These are phyloP conservation scores for Rhingia rostrata DNA, from an alignment of 2,888 invertebrate genomes.

Conservation along the genomic window DNA sequence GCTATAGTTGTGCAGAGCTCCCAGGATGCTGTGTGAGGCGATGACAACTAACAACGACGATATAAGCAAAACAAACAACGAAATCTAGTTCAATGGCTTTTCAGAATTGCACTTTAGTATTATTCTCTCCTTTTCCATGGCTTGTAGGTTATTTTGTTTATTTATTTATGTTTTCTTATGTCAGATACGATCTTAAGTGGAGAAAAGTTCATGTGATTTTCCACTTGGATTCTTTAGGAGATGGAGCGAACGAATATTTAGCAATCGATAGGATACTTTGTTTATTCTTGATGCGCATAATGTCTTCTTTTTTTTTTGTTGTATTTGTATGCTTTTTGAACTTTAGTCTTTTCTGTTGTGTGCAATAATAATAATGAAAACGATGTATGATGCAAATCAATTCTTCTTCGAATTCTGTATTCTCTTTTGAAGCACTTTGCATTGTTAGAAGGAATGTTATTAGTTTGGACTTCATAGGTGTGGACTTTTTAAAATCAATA, in stretches of 20 bases:
- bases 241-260: slow-evolving; percentile 17
- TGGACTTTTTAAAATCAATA: too few relatives aligned
- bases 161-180: slow-evolving; percentile 18
- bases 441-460: too few relatives aligned
- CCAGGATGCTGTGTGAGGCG: slow-evolving; percentile 6
- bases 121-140: not conserved
- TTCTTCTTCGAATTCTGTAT: too few relatives aligned
- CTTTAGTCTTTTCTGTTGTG: too few relatives aligned
- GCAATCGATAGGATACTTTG: slow-evolving; percentile 16
- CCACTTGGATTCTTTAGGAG: slow-evolving; percentile 3
- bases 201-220: slow-evolving; percentile 48
- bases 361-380: too few relatives aligned
- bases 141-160: slow-evolving; percentile 17
- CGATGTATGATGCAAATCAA: too few relatives aligned
- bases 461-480: too few relatives aligned
- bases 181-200: slow-evolving; percentile 33
- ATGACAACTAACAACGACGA: slow-evolving; percentile 6
- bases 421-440: too few relatives aligned
- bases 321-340: too few relatives aligned
- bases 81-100: slow-evolving; percentile 65
- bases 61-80: slow-evolving; percentile 49
- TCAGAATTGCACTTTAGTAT: slow-evolving; percentile 30
- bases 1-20: not conserved
- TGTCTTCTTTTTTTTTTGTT: not conserved
- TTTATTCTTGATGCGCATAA: not conserved